Evolutionary conservation across 92 coral and sea anemone species (phyloP).

Genomic region (Anthopleura xanthogrammica): DNA sequence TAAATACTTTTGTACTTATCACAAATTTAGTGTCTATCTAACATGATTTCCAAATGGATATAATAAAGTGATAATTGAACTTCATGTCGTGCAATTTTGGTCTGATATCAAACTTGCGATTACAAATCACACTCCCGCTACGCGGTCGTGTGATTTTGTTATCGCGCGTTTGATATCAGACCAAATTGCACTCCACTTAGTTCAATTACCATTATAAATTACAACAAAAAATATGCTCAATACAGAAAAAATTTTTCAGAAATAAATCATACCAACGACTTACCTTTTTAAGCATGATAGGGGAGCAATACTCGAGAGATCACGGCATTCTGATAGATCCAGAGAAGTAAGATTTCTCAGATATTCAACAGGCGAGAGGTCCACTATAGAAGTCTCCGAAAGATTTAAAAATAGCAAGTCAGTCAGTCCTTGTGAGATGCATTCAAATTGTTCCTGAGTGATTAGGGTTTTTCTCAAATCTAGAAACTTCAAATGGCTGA

Average conservation of each 20-base stretch:
- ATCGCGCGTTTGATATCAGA: too few species aligned
- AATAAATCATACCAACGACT: slow-evolving; percentile 14
- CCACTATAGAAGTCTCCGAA: slow-evolving; percentile 51
- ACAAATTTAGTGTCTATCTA: too few species aligned
- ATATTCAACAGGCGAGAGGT: slow-evolving; percentile 58
- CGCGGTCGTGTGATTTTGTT: too few species aligned
- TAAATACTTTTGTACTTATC: too few species aligned
- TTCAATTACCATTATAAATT: too few species aligned
- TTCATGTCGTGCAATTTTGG: too few species aligned
- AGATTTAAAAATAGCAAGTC: slow-evolving; percentile 48
- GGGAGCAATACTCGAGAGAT: slow-evolving; percentile 54
- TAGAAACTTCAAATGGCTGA: slow-evolving; percentile 49
- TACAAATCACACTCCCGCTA: too few species aligned
- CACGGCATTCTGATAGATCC: slow-evolving; percentile 64
- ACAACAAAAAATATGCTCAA: neutral
- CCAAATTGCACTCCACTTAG: too few species aligned
- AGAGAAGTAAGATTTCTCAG: slow-evolving; percentile 52
- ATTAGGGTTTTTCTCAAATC: slow-evolving; percentile 63
- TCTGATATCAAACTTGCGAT: too few species aligned
- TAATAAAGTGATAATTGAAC: too few species aligned
- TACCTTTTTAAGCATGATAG: slow-evolving; percentile 61
- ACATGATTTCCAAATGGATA: too few species aligned
- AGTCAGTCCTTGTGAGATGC: slow-evolving; percentile 30
- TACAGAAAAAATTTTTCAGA: neutral
- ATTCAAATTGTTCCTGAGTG: slow-evolving; percentile 53